Evolutionary conservation across 2,888 invertebrate genomes (phyloP), one percentile per base, ranked within the genome.

Genomic region (Agapetus fuscipes): DNA sequence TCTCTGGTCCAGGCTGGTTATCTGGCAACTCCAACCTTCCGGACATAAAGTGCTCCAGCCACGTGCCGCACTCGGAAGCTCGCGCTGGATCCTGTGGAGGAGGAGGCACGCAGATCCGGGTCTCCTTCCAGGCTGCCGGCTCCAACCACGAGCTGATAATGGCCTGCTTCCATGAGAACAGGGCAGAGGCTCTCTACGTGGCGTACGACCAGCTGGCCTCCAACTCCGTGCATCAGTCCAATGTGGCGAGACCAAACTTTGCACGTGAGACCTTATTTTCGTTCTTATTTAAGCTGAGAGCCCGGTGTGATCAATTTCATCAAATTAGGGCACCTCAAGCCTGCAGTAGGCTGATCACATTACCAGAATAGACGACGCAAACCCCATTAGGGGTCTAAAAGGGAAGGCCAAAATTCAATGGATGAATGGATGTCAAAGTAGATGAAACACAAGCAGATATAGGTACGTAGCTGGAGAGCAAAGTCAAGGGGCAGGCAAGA

Each of bases 51-150:
- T 45, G 45, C 17, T 12, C 7, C 2, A 17, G 20, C 17, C 41
- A 45, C 26, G 13, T 28, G 16, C 31, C 29, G n/a, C 29, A 16
- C 26, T 17, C 28, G 1, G 38, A 41, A 11, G 30, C 31, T 5
- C 27, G 11, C 9, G 30, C 29, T 10, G 34, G 32, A 17, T 12
- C 35, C 30, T 38, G 36, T 43, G 25, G 56, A 53, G 45, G 48
- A 37, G 27, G 37, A 43, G 9, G 33, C 42, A 3, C 49, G 38
- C 7, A 54, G 56, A 35, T 17, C 50, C 3, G 17, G 25, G 36
- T 32, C 2, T 15, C 24, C 3, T 17, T 38, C 10, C 33, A 27
- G 16, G 14, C 30, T 10, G 27, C n/a, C 2, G 2, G 50, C 3
- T 20, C 39, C n/a, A 11, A 10, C n/a, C 11, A 38, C 24, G 27